Percentiles rank a stretch among this genome's conserved stretches.
These are phyloP conservation scores for Micoletzkya japonica DNA, from an alignment of 2,888 invertebrate genomes.

Conservation along the genomic window DNA sequence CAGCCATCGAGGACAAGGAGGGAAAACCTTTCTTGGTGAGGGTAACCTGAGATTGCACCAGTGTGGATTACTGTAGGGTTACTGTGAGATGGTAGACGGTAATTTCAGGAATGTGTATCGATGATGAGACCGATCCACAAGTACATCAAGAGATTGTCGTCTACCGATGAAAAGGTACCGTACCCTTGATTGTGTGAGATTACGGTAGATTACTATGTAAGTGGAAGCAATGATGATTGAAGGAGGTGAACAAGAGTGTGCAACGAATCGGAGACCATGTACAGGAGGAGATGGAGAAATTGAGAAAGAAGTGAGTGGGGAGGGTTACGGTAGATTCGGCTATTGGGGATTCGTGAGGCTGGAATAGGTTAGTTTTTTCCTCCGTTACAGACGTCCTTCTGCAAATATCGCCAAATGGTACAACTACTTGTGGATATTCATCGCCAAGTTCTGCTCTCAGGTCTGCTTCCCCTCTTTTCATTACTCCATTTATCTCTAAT, in stretches of 20 bases:
- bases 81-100: neutral
- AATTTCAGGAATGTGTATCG: conserved; percentile 50
- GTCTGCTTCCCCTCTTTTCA: conserved; percentile 28
- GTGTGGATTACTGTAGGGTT: neutral
- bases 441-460: conserved; percentile 50
- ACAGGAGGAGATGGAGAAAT: conserved; percentile 34
- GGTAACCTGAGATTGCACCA: neutral
- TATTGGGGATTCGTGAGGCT: neutral
- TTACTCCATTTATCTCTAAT: neutral
- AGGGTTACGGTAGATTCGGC: neutral
- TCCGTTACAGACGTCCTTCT: conserved; percentile 38
- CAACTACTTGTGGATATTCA: conserved; percentile 57
- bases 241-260: conserved; percentile 42
- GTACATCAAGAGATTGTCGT: conserved; percentile 49
- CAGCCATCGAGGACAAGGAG: conserved; percentile 38
- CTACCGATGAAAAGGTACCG: conserved; percentile 31
- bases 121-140: conserved; percentile 55
- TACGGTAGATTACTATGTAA: neutral
- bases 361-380: neutral
- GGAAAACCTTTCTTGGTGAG: conserved; percentile 38
- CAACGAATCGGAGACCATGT: conserved; percentile 55
- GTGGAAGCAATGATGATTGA: neutral
- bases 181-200: neutral
- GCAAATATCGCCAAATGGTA: conserved; percentile 47
- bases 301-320: conserved; percentile 32